Base-by-base conservation (phyloP, 2,888 invertebrate species). In the Criorhina ranunculi region DNA sequence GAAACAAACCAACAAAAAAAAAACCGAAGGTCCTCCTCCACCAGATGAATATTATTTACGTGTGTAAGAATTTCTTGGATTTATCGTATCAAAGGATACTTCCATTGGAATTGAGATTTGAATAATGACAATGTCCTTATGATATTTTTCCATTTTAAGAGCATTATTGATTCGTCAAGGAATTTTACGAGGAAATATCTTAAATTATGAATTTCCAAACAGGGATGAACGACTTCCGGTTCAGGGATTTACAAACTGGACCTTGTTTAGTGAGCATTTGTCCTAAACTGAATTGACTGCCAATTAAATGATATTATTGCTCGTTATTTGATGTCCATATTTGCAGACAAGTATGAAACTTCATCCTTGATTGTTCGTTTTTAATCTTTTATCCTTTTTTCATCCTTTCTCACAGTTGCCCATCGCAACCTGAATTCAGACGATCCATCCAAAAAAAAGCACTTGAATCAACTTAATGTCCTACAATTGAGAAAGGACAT, bases 31-130 rank as follows among this genome's bases (percentile, higher is more conserved):
- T 42, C 12, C 31, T 35, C 8, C 44, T 35, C 24, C 15, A 8
- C 15, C 9, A 6, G 55, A 44, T 60, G 44, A 9, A 64, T 75
- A 55, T 46, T n/a, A 40, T n/a, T n/a, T n/a, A n/a, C n/a, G n/a
- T 40, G 64, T 57, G 46, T 46, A 55, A 35, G 64, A 66, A 75
- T 75, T 35, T 49, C 29, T 46, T 37, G 35, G 64, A 75, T 46
- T 66, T 55, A 55, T 37, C 46, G 37, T 66, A 66, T 57, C 66
- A 75, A 75, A 64, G 55, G 75, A 75, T 75, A 75, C n/a, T 75
- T 37, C 31, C n/a, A 57, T 37, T 55, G 37, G 66, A 57, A 66
- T 57, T 29, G 46, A 42, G 66, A 75, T 75, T 75, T 75, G 64
- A 46, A 57, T 75, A 57, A 75, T 55, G 46, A 57, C 46, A 66